Conservation (phyloP, 2,113 vertebrate species). For the Epinephelus moara region DNA sequence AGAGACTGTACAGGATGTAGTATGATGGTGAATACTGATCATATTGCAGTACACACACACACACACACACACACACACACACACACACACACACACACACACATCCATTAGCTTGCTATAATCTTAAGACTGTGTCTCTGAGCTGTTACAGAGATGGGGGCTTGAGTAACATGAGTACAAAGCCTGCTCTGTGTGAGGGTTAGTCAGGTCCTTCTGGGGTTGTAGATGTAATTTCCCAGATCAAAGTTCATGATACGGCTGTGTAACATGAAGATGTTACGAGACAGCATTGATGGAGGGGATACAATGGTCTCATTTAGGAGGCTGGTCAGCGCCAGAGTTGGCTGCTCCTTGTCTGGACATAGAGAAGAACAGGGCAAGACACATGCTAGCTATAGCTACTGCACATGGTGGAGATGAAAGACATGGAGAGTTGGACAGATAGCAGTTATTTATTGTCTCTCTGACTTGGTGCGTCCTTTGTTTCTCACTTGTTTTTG, state of each 20-base stretch:
- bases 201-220: constrained; percentile 50
- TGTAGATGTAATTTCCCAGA: constrained; percentile 73
- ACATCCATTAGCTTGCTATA: constrained; percentile 49
- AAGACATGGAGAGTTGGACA: not conserved
- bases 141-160: constrained; percentile 42
- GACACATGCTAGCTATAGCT: constrained; percentile 13
- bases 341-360: constrained; percentile 35
- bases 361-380: constrained; percentile 16
- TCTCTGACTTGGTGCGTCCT: not conserved
- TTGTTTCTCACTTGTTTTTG: not conserved
- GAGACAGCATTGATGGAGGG: constrained; percentile 53
- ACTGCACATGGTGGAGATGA: constrained; percentile 25
- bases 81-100: constrained; percentile 12
- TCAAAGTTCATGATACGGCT: constrained; percentile 66
- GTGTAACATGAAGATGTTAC: constrained; percentile 75
- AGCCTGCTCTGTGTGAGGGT: constrained; percentile 63
- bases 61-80: constrained; percentile 4
- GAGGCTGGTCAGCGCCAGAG: constrained; percentile 3
- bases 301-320: constrained; percentile 76
- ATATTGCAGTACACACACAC: constrained; percentile 7
- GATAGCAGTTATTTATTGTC: constrained; percentile 1
- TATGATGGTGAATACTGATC: constrained; percentile 10
- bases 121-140: constrained; percentile 38
- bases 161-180: constrained; percentile 68
- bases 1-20: not conserved